phyloP scores from a whole-genome alignment of 2,888 invertebrate genomes.

The Lasioglossum pauxillum region DNA sequence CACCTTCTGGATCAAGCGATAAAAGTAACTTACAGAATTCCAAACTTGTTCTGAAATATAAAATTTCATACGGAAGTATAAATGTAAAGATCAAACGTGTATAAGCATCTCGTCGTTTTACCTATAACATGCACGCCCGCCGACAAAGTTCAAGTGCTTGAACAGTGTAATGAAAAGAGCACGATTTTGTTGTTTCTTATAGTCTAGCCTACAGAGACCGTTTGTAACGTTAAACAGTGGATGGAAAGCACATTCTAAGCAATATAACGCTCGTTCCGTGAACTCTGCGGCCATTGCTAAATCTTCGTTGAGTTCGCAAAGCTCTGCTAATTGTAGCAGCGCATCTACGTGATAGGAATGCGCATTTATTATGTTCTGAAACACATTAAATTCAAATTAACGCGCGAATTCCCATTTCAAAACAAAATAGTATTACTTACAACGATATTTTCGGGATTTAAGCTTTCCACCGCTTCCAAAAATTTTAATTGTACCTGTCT shows the following conservation, averaged over 20 bases:
- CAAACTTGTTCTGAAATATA: constrained; percentile 89
- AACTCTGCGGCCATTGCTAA: constrained; percentile 91
- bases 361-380: constrained; percentile 88
- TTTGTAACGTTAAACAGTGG: constrained; percentile 91
- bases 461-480: constrained; percentile 91
- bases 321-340: constrained; percentile 92
- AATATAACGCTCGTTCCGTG: constrained; percentile 91
- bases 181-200: constrained; percentile 92
- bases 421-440: constrained; percentile 82
- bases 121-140: constrained; percentile 91
- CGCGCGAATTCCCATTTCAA: background rate
- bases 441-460: constrained; percentile 92
- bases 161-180: constrained; percentile 92
- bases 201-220: constrained; percentile 91
- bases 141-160: constrained; percentile 91
- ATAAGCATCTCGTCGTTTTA: constrained; percentile 50
- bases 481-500: constrained; percentile 91
- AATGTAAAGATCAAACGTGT: background rate
- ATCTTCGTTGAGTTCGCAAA: constrained; percentile 92
- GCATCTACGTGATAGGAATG: constrained; percentile 93
- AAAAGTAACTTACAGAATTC: constrained; percentile 94
- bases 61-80: background rate
- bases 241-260: constrained; percentile 92
- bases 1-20: constrained; percentile 90
- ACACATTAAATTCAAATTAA: constrained; percentile 3